Percentiles rank a stretch among this genome's conserved stretches.
These are phyloP conservation scores for Spinibarbus caldwelli DNA, from an alignment of 2,797 vertebrate species.

Conservation along the genomic window DNA sequence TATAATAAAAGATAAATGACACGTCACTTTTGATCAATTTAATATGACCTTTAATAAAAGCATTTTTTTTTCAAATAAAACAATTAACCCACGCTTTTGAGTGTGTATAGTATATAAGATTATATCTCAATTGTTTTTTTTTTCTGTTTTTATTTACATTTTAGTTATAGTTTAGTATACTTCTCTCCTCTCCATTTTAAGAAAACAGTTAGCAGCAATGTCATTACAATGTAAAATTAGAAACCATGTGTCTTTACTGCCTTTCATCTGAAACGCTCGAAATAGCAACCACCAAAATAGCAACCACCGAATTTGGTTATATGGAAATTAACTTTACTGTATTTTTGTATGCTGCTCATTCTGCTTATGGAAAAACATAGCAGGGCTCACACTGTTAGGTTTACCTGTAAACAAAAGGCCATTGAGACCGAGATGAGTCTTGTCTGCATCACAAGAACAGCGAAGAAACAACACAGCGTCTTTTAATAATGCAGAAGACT, in stretches of 20 bases:
- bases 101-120: not conserved
- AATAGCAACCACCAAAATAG: slow-evolving; percentile 52
- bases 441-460: slow-evolving; percentile 42
- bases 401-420: slow-evolving; percentile 77
- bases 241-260: slow-evolving; percentile 53
- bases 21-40: not conserved
- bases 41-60: not conserved
- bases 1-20: not conserved
- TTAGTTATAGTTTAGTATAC: not conserved
- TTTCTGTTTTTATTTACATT: not conserved
- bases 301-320: not conserved
- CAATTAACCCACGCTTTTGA: not conserved
- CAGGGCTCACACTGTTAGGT: slow-evolving; percentile 54
- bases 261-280: slow-evolving; percentile 63
- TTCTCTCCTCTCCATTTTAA: not conserved
- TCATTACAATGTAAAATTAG: slow-evolving; percentile 57
- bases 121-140: not conserved
- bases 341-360: slow-evolving; percentile 63
- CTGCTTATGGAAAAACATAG: slow-evolving; percentile 79
- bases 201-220: slow-evolving; percentile 52
- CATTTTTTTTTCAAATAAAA: no score
- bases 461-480: slow-evolving; percentile 28
- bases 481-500: slow-evolving; percentile 23
- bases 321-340: slow-evolving; percentile 66
- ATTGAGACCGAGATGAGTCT: slow-evolving; percentile 46